Base-by-base conservation (phyloP, 2,888 invertebrate species). In the Andrena camellia region DNA sequence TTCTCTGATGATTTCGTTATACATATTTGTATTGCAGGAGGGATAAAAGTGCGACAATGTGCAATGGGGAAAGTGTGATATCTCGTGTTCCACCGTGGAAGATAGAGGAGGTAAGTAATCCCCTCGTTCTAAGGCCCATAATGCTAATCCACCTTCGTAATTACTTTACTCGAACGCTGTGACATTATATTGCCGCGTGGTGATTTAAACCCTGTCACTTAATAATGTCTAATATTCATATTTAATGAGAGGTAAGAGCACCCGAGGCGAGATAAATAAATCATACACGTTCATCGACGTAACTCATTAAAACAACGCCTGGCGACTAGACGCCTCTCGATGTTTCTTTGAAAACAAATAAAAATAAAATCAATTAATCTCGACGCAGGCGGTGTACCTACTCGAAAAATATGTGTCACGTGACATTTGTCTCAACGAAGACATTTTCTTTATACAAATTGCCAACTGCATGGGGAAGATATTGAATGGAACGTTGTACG, bases 181-280 rank as follows among this genome's bases (percentile, higher is more conserved):
- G 52, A 35, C 48, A 31, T 26, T 59, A 57, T 70, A 60, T 60
- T 48, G 23, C 13, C 20, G 3, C 13, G 35, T 50, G 23, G 26
- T 54, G 52, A 72, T 54, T 42, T 52, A 72, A 63, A 60, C n/a
- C 33, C 63, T 63, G 7, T 10, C 26, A 33, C 50, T 63, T 52
- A n/a, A 10, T 17, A 63, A n/a, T 26, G 33, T 26, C 33, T 26
- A 33, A 62, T 52, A 2, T 33, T 33, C 29, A 26, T 10, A 20
- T 59, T 70, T 52, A 64, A 64, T 57, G 31, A 57, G 2, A 42
- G 0, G 29, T 29, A 54, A 57, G 6, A 26, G 6, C n/a, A 29
- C 29, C 35, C 7, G 8, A 71, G 42, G 50, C 29, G 71, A 23
- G 23, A 62, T 31, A 62, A 50, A 62, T 71, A 71, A 71, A 71